phyloP scores from a whole-genome alignment of 2,888 invertebrate genomes.

The Acronicta alni region DNA sequence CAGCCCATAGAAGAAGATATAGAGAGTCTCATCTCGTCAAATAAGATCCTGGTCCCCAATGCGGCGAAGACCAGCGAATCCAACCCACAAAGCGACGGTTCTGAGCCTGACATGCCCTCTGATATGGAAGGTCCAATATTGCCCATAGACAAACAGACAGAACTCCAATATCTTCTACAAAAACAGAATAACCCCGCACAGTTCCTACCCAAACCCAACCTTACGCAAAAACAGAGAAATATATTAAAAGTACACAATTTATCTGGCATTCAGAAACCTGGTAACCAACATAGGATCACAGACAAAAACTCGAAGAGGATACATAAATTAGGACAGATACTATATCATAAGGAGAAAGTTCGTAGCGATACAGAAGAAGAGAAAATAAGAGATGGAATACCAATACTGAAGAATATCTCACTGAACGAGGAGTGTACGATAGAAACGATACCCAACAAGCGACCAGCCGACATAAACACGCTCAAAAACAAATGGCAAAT shows the following conservation, averaged over 20 bases:
- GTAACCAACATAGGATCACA: conserved; percentile 76
- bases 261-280: conserved; percentile 76
- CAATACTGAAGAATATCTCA: conserved; percentile 79
- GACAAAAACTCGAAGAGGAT: conserved; percentile 84
- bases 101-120: conserved; percentile 70
- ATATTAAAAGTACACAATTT: conserved; percentile 77
- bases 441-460: conserved; percentile 87
- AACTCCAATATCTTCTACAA: conserved; percentile 82
- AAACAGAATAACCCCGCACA: conserved; percentile 87
- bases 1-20: conserved; percentile 82
- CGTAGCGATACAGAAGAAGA: conserved; percentile 73
- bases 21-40: conserved; percentile 85
- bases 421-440: conserved; percentile 90
- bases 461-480: conserved; percentile 82
- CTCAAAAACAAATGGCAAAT: conserved; percentile 88
- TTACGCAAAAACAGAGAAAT: conserved; percentile 80
- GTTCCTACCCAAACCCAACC: conserved; percentile 77
- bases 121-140: conserved; percentile 75
- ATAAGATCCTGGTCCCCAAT: conserved; percentile 83
- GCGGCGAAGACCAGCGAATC: conserved; percentile 67
- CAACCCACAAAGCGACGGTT: conserved; percentile 71
- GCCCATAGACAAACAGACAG: conserved; percentile 84
- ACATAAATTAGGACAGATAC: conserved; percentile 82
- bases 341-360: conserved; percentile 74
- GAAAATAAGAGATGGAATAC: conserved; percentile 66